phyloP scores from a whole-genome alignment of 1,140 invertebrate species.

The Cotesia vestalis region DNA sequence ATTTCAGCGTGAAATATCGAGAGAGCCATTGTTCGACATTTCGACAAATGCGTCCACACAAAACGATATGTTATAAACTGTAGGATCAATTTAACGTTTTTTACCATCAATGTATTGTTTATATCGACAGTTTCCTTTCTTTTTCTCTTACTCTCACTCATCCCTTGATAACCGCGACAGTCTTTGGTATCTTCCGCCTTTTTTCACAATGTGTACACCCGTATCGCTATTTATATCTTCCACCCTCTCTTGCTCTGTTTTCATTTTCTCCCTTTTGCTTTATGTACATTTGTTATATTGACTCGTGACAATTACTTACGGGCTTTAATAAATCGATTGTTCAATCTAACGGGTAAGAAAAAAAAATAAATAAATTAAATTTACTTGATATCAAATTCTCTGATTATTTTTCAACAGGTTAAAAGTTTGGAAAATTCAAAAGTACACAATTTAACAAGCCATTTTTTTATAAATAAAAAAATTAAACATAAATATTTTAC shows the following conservation, averaged over 20 bases:
- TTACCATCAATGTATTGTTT: conserved; percentile 62
- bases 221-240: too few species aligned
- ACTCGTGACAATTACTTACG: conserved; percentile 20
- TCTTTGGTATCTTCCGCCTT: neutral
- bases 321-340: conserved; percentile 15
- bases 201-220: neutral
- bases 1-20: too few species aligned
- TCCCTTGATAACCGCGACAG: conserved; percentile 3
- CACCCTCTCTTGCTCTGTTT: too few species aligned
- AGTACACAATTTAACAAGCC: too few species aligned
- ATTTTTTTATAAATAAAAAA: too few species aligned
- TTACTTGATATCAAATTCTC: too few species aligned
- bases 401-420: too few species aligned
- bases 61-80: too few species aligned
- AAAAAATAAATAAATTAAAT: neutral
- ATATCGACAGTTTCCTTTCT: conserved; percentile 55
- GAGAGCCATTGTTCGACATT: too few species aligned
- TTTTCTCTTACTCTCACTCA: neutral
- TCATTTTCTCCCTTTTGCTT: conserved; percentile 18
- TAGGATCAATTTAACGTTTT: conserved; percentile 65
- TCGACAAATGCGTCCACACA: too few species aligned
- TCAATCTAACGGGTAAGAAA: neutral
- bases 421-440: too few species aligned
- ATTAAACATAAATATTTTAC: too few species aligned
- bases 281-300: neutral